These are phyloP conservation scores for Gambelia wislizenii DNA, from an alignment of 2,797 vertebrate genomes.

Conservation along the genomic window DNA sequence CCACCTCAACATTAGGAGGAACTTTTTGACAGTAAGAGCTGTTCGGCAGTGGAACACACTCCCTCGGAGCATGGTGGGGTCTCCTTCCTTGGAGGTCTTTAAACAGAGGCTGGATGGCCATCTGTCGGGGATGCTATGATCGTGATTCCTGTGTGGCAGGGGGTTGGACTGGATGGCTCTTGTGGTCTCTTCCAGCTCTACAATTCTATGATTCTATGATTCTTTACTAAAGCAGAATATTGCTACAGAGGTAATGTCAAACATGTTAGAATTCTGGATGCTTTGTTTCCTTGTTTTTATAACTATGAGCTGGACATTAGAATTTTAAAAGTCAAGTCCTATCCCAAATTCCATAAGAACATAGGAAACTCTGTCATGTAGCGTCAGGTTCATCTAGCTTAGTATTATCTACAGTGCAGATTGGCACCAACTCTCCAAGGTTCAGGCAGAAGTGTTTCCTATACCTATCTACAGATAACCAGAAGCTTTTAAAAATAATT, in stretches of 20 bases:
- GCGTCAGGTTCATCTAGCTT: not conserved
- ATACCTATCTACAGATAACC: not conserved
- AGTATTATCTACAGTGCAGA: not conserved
- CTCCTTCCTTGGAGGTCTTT: too few species aligned
- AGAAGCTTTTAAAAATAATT: not conserved
- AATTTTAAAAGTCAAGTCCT: not conserved
- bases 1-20: too few species aligned
- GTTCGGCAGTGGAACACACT: too few species aligned
- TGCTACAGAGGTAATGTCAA: not conserved
- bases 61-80: too few species aligned
- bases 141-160: too few species aligned
- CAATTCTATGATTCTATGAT: too few species aligned
- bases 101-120: too few species aligned
- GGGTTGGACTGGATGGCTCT: too few species aligned
- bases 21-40: too few species aligned
- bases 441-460: not conserved
- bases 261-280: not conserved
- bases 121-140: too few species aligned
- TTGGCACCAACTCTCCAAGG: too few species aligned
- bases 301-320: not conserved
- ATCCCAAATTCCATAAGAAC: not conserved
- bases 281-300: not conserved
- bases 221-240: not conserved
- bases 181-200: too few species aligned
- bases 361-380: not conserved